phyloP scores from a whole-genome alignment of 2,888 invertebrate genomes.

The Mesorhabditis spiculigera region DNA sequence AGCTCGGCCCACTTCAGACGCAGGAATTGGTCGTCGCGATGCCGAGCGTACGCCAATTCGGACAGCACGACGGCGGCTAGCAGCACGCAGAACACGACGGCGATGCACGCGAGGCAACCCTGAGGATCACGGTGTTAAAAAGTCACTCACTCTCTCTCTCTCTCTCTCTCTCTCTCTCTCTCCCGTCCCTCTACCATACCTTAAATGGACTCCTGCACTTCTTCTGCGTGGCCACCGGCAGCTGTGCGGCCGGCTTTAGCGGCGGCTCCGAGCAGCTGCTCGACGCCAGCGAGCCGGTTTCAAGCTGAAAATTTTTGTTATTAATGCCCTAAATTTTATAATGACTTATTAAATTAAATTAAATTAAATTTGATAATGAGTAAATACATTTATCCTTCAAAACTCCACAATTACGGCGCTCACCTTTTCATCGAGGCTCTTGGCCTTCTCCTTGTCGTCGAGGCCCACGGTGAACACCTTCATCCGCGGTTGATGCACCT shows the following conservation, averaged over 20 bases:
- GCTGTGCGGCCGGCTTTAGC: not conserved
- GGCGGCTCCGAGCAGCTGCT: not conserved
- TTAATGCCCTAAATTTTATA: not conserved
- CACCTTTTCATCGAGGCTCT: slow-evolving; percentile 17
- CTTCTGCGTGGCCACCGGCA: not conserved
- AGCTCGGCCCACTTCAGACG: slow-evolving; percentile 54
- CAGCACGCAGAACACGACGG: slow-evolving; percentile 49
- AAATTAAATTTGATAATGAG: not conserved
- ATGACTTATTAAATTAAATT: too few relatives aligned
- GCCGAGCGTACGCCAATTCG: slow-evolving; percentile 53
- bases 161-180: too few relatives aligned
- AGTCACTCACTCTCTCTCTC: too few relatives aligned
- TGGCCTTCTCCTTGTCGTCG: slow-evolving; percentile 45
- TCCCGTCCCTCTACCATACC: not conserved
- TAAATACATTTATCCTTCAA: not conserved
- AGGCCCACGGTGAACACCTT: slow-evolving; percentile 56
- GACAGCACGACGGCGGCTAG: slow-evolving; percentile 49
- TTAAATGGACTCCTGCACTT: not conserved
- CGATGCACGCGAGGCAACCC: slow-evolving; percentile 41
- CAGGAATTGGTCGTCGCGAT: slow-evolving; percentile 54
- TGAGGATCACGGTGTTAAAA: not conserved
- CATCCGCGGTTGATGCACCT: slow-evolving; percentile 45
- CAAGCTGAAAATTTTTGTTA: not conserved
- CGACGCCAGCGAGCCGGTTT: slow-evolving; percentile 1
- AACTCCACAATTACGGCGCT: not conserved